Evolutionary conservation across 2,888 invertebrate species (phyloP), one percentile per base, ranked within the genome.

Genomic region (Neoscelio sp.): DNA sequence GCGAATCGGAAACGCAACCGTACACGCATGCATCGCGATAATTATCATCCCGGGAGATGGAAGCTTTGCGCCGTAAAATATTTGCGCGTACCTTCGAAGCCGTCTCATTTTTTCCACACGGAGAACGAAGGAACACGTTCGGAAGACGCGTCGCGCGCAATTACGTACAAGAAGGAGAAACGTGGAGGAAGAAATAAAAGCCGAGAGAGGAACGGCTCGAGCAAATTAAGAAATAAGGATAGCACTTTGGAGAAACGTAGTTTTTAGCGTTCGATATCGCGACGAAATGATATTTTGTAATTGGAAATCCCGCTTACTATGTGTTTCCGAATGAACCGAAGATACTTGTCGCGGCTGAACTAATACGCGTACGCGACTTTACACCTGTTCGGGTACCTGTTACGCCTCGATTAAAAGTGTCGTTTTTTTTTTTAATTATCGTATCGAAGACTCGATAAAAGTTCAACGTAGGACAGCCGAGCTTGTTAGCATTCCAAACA

Each of bases 341-440:
- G 4, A 17, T 30, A 2, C 33, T 62, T 46, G 33, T 46, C 28
- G 33, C 20, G 18, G 26, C 12, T 6, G n/a, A 28, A n/a, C 2
- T 17, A 56, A 56, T 20, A 28, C 10, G 35, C 18, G 20, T 42
- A 42, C 28, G 56, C 68, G 23, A 44, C 50, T 52, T 70, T 74
- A 78, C 68, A 78, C 78, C 78, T 74, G 78, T 74, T 74, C 60
- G 38, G 48, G 15, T 74, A 78, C 78, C 64, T 74, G 78, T 74
- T 78, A 65, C 50, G 48, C 60, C 12, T 10, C 35, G 68, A 71
- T 58, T 80, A 82, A 81, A 80, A 76, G 78, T 78, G 73, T 35
- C 60, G 68, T 75, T 78, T 42, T 50, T 75, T 80, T 77, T 76
- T 78, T 80, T 82, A 82, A 83, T 82, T 80, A 81, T 74, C 74